phyloP scores from a whole-genome alignment of 1,140 invertebrate genomes.

The Halictus rubicundus region DNA sequence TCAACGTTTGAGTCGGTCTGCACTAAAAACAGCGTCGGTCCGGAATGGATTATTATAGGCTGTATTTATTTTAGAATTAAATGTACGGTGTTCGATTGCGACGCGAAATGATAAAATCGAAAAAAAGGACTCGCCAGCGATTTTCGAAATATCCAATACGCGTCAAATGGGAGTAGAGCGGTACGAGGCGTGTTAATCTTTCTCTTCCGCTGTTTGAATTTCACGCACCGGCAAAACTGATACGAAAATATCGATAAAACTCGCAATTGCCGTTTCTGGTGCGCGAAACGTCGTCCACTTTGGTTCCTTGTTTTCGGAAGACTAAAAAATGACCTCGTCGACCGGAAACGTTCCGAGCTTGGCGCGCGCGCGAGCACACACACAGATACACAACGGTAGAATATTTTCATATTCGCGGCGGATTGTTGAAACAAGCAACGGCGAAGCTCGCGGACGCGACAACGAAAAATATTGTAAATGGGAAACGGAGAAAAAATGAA shows the following conservation, averaged over 20 bases:
- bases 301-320: neutral
- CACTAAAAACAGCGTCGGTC: no score
- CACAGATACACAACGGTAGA: no score
- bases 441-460: neutral
- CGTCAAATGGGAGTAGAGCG: no score
- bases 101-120: no score
- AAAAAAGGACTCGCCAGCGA: no score
- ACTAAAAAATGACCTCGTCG: neutral
- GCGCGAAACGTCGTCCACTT: neutral
- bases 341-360: neutral
- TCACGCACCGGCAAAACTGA: neutral
- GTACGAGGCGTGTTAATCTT: neutral
- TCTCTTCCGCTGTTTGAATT: neutral
- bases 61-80: no score
- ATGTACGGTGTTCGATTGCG: no score
- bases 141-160: no score
- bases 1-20: no score
- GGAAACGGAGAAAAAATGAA: neutral
- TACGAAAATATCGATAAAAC: slow-evolving; percentile 1
- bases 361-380: neutral
- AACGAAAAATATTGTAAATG: slow-evolving; percentile 43
- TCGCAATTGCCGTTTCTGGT: neutral
- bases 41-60: no score
- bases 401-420: slow-evolving; percentile 27
- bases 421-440: slow-evolving; percentile 30